These are phyloP conservation scores for Centruroides sculpturatus DNA, from an alignment of 1,140 invertebrate genomes.

Conservation along the genomic window DNA sequence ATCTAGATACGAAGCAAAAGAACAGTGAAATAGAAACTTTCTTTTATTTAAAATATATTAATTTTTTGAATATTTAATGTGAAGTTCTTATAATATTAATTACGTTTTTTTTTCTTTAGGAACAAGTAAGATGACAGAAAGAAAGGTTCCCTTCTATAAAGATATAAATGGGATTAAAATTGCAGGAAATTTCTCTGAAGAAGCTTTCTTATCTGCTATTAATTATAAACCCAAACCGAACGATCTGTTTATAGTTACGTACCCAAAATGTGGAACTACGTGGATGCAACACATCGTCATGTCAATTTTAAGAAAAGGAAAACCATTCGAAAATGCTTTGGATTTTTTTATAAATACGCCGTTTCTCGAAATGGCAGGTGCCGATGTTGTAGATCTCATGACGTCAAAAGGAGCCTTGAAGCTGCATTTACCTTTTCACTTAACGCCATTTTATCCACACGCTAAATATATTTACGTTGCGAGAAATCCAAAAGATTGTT, in stretches of 20 bases:
- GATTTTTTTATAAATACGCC: slow-evolving; percentile 15
- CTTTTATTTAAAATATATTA: too few species aligned
- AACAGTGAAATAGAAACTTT: too few species aligned
- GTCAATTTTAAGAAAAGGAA: slow-evolving; percentile 6
- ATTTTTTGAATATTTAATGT: too few species aligned
- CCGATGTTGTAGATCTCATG: slow-evolving; percentile 6
- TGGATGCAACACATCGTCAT: slow-evolving; percentile 18
- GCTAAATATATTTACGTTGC: background rate
- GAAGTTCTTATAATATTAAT: too few species aligned
- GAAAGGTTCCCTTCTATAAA: background rate
- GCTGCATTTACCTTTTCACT: slow-evolving; percentile 55
- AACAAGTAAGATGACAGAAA: too few species aligned
- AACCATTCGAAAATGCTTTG: background rate
- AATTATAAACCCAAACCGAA: slow-evolving; percentile 11
- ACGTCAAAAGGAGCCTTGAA: slow-evolving; percentile 29
- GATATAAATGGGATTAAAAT: background rate
- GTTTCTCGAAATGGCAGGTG: slow-evolving; percentile 10
- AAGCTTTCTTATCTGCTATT: slow-evolving; percentile 5
- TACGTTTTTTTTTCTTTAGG: too few species aligned
- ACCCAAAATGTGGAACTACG: slow-evolving; percentile 21
- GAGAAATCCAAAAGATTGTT: background rate
- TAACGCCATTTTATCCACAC: background rate
- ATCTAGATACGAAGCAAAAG: too few species aligned
- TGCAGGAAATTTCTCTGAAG: slow-evolving; percentile 2
- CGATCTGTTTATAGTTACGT: slow-evolving; percentile 19